These are phyloP conservation scores for Sesia bembeciformis DNA, from an alignment of 2,888 invertebrate species.

Conservation along the genomic window DNA sequence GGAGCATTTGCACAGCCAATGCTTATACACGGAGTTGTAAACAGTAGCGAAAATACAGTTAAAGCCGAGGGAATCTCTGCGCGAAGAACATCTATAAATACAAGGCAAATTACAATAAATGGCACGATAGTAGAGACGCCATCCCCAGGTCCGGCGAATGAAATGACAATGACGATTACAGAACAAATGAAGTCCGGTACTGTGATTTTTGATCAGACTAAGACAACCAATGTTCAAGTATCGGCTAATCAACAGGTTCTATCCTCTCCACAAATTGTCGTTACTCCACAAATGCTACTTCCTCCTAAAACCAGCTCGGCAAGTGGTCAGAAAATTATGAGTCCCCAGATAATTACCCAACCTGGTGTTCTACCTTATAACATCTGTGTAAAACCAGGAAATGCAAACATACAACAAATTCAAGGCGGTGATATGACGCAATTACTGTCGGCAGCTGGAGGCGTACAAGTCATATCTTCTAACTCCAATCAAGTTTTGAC, in stretches of 20 bases:
- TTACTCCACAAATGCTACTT: constrained; percentile 65
- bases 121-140: constrained; percentile 71
- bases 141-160: constrained; percentile 65
- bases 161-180: constrained; percentile 68
- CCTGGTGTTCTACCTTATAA: constrained; percentile 61
- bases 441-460: constrained; percentile 54
- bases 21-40: constrained; percentile 67
- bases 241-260: constrained; percentile 59
- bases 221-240: constrained; percentile 62
- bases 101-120: constrained; percentile 68
- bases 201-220: constrained; percentile 63
- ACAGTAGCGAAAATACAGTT: constrained; percentile 54
- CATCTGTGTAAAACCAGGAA: constrained; percentile 65
- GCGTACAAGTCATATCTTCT: constrained; percentile 69
- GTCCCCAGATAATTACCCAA: constrained; percentile 63
- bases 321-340: constrained; percentile 52
- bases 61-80: constrained; percentile 68
- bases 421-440: constrained; percentile 64
- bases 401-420: constrained; percentile 56
- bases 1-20: constrained; percentile 67
- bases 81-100: constrained; percentile 66
- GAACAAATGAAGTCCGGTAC: constrained; percentile 68
- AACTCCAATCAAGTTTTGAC: constrained; percentile 67
- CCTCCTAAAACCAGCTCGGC: constrained; percentile 60
- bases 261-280: constrained; percentile 67